These are phyloP conservation scores for Drosophila robusta DNA, from an alignment of 2,888 invertebrate genomes.

Conservation along the genomic window DNA sequence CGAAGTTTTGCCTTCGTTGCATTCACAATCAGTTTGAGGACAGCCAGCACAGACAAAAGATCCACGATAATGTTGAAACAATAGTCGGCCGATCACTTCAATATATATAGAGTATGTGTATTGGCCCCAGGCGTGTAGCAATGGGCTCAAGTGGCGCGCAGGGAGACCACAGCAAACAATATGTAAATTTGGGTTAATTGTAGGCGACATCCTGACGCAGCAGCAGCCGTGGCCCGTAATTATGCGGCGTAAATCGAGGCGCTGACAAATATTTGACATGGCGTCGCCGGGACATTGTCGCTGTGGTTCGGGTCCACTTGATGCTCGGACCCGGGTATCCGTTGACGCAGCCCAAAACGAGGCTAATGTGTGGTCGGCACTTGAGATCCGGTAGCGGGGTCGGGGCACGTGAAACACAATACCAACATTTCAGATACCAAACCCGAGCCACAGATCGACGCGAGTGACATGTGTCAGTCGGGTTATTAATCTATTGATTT, in stretches of 20 bases:
- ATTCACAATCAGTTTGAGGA: not conserved
- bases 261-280: slow-evolving; percentile 78
- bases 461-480: slow-evolving; percentile 15
- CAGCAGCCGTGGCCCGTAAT: slow-evolving; percentile 46
- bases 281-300: slow-evolving; percentile 56
- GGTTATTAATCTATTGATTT: slow-evolving; percentile 11
- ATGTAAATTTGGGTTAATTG: slow-evolving; percentile 55
- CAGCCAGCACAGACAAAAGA: too few relatives aligned
- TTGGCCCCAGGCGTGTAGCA: not conserved
- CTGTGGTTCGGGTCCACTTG: slow-evolving; percentile 47
- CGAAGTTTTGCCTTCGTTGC: not conserved
- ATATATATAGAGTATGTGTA: not conserved
- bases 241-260: slow-evolving; percentile 65
- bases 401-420: slow-evolving; percentile 30
- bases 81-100: not conserved
- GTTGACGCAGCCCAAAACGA: not conserved
- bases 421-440: slow-evolving; percentile 13
- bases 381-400: slow-evolving; percentile 57
- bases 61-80: too few relatives aligned
- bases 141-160: slow-evolving; percentile 38
- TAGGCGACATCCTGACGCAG: slow-evolving; percentile 70
- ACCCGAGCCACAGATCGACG: slow-evolving; percentile 3
- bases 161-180: slow-evolving; percentile 24
- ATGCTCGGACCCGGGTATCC: slow-evolving; percentile 27
- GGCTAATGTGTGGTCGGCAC: slow-evolving; percentile 57